Evolutionary conservation across 1,140 invertebrate genomes (phyloP), one percentile per base, ranked within the genome.

Genomic region (Cotesia typhae): DNA sequence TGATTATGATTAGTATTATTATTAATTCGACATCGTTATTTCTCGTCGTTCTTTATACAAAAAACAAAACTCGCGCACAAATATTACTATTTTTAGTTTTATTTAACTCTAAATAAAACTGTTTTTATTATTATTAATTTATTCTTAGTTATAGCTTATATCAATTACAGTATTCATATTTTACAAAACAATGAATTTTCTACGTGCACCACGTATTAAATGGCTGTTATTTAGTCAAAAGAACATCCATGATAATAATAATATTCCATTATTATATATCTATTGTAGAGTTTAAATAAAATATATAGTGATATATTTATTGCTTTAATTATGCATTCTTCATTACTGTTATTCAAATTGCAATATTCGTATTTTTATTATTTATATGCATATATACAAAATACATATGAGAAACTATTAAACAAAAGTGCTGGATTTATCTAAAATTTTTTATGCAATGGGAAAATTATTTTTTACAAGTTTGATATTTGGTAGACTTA

Each of bases 21-120:
- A 47, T 47, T 47, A 47, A 47, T 47, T 55, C 17, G 53, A 55
- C 17, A 59, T 71, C 52, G 14, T 74, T 77, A 73, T 70, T 47
- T 72, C 75, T 53, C 60, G 76, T 36, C 65, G 38, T 67, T 73
- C 64, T 85, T 84, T 82, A 82, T 83, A 85, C 82, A 84, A 81
- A 78, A 71, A 70, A 69, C 64, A 41, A 73, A 65, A 20, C 61
- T 59, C 63, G 71, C 71, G 57, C 53, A 57, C 71, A 59, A 37
- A 76, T 35, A 55, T 57, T 68, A 36, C 59, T 61, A 57, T 5
- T 38, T 68, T 53, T 38, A 68, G 60, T 57, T 68, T 66, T 63
- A 52, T 63, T 64, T 67, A 28, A 55, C 52, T 28, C 70, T 67
- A 76, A 70, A 64, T 70, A 66, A 66, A 75, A 76, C 60, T 65